Base-by-base conservation (phyloP, 2,888 invertebrate species). In the Nudaria mundana region DNA sequence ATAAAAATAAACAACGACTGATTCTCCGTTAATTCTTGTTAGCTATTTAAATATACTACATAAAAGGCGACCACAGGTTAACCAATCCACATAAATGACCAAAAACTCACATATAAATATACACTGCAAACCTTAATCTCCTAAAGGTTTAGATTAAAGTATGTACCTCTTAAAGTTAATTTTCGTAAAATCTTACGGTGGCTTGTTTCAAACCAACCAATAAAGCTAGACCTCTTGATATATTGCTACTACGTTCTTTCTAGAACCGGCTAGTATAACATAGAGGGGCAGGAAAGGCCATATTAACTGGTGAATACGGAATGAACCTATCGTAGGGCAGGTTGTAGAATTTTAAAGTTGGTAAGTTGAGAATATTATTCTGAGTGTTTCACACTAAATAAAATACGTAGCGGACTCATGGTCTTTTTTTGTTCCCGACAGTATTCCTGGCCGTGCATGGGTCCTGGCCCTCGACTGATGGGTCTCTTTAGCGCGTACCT, bases 111-210 rank as follows among this genome's bases (percentile, higher is more conserved):
- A 63, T 69, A 71, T n/a, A 75, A 67, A 63, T 66, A 64, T 63
- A 65, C 56, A 68, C 69, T 56, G 65, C 71, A 71, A 71, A 67
- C 75, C 74, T 63, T 78, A 81, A 82, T 81, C 79, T 77, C 61
- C 70, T 63, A 74, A 81, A 81, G 80, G 81, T 74, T 80, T 77
- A 78, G 66, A 81, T 76, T 81, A 74, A 76, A 81, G 81, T n/a
- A n/a, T n/a, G n/a, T 78, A 67, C 67, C 73, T 74, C 79, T 78
- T 79, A 77, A 75, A 82, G 83, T 81, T 85, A 84, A 86, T 84
- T 85, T 85, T 81, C 81, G 75, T 85, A 82, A 85, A 83, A 82
- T 82, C 84, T 81, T 81, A 81, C 76, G 71, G 75, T 76, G 64
- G 68, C 69, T 63, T 69, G 66, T 71, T 64, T 55, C 20, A 46